These are phyloP conservation scores for zebrafish (Danio rerio) DNA, from an alignment of 2,113 vertebrate genomes.

Conservation along the genomic window GRCz12tu NC_133184.1:54086501-54087000, in stretches of 20 bases:
- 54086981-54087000: no score
- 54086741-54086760: no score
- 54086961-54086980: no score
- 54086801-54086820: not conserved
- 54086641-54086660: not conserved
- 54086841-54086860: no score
- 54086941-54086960: no score
- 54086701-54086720: not conserved
- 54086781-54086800: not conserved
- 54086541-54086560: not conserved
- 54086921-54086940: no score
- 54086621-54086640: not conserved
- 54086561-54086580: not conserved
- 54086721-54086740: not conserved
- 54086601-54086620: conserved; percentile 19
- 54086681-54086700: conserved; percentile 5
- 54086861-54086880: no score
- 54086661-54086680: conserved; percentile 9
- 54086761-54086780: not conserved
- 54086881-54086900: no score
- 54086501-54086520: not conserved
- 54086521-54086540: not conserved
- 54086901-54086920: no score
- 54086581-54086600: conserved; percentile 12
- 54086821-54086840: no score